Evolutionary conservation across 2,113 vertebrate species (phyloP).

Genomic region (Varanus komodoensis): DNA sequence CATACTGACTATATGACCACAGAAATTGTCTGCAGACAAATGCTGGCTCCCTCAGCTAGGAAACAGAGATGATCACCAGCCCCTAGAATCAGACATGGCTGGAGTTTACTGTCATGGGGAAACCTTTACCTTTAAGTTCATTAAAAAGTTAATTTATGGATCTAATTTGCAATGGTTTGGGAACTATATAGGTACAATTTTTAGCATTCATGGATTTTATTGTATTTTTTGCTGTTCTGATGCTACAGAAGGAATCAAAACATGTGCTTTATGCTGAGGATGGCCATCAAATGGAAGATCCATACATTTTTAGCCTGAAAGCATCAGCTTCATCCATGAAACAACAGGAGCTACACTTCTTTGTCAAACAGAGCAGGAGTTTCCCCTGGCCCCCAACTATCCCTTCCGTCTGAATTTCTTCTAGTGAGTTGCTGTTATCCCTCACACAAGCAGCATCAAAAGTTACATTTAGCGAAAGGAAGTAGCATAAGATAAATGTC

Average conservation of each 20-base stretch:
- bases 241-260: constrained; percentile 57
- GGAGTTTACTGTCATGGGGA: too few relatives aligned
- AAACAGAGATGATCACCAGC: too few relatives aligned
- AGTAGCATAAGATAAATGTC: constrained; percentile 63
- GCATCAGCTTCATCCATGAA: constrained; percentile 35
- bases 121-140: too few relatives aligned
- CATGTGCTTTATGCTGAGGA: constrained; percentile 42
- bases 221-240: constrained; percentile 53
- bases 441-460: constrained; percentile 67
- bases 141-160: too few relatives aligned
- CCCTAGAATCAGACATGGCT: too few relatives aligned
- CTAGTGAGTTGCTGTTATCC: constrained; percentile 56
- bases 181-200: constrained; percentile 33
- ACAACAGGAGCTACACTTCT: constrained; percentile 66
- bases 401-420: constrained; percentile 37
- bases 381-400: not conserved
- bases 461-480: constrained; percentile 65
- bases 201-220: constrained; percentile 23
- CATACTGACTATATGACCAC: too few relatives aligned
- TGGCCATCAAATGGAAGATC: constrained; percentile 53
- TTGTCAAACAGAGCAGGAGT: constrained; percentile 38
- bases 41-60: too few relatives aligned
- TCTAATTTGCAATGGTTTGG: too few relatives aligned
- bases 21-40: too few relatives aligned
- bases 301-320: constrained; percentile 46